phyloP scores from a whole-genome alignment of 2,888 invertebrate species.

The Malthinus seriepunctatus region DNA sequence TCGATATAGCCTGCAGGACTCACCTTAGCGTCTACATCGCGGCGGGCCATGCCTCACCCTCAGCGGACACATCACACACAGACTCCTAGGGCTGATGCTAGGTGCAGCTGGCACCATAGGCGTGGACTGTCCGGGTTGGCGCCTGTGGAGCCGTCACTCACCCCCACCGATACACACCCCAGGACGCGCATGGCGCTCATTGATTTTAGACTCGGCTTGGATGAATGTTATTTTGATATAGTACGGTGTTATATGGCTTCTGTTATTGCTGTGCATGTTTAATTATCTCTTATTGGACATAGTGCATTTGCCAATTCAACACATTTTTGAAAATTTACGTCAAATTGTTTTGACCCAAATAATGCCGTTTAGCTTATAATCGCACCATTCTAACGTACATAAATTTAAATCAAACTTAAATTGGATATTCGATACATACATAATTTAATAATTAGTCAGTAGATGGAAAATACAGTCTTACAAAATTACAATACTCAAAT shows the following conservation, averaged over 20 bases:
- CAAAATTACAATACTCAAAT: too few relatives aligned
- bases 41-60: slow-evolving; percentile 48
- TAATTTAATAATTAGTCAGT: too few relatives aligned
- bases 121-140: slow-evolving; percentile 56
- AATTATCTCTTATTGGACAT: slow-evolving; percentile 21
- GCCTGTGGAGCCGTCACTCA: slow-evolving; percentile 43
- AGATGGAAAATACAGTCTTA: too few relatives aligned
- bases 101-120: slow-evolving; percentile 55
- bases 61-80: slow-evolving; percentile 48
- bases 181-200: slow-evolving; percentile 53
- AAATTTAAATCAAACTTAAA: too few relatives aligned
- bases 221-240: slow-evolving; percentile 48
- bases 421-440: too few relatives aligned
- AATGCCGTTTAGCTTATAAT: too few relatives aligned
- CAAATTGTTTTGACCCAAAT: too few relatives aligned
- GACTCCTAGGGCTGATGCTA: slow-evolving; percentile 49
- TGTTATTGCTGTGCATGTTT: slow-evolving; percentile 38
- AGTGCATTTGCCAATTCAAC: slow-evolving; percentile 5
- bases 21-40: slow-evolving; percentile 43
- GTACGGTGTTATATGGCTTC: slow-evolving; percentile 41
- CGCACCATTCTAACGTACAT: too few relatives aligned
- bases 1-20: slow-evolving; percentile 36
- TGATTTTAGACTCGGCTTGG: slow-evolving; percentile 49
- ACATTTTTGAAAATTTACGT: not conserved
- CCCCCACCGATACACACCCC: slow-evolving; percentile 39